Percentiles rank a stretch among this genome's conserved stretches.
These are phyloP conservation scores for Onychomys torridus DNA, from an alignment of 2,797 vertebrate species.

Conservation along the genomic window DNA sequence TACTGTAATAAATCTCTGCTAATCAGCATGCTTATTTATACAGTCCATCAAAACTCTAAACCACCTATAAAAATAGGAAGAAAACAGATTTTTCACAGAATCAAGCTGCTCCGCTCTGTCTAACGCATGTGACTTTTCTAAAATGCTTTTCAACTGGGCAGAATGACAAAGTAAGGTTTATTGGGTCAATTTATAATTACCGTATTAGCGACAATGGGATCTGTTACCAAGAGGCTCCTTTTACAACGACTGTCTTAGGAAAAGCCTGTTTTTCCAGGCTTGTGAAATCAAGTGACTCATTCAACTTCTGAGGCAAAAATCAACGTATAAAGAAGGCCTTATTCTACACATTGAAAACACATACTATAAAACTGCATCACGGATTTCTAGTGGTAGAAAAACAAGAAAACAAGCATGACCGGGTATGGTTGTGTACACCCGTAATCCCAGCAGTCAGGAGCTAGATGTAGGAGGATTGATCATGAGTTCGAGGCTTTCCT, in stretches of 20 bases:
- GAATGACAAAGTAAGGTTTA: slow-evolving; percentile 67
- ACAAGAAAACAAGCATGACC: not conserved
- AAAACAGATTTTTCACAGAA: slow-evolving; percentile 29
- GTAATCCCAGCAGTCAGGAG: not conserved
- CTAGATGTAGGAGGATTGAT: not conserved
- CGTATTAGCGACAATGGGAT: slow-evolving; percentile 60
- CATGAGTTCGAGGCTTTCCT: not conserved
- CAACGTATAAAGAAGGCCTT: slow-evolving; percentile 53
- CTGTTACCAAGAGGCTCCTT: slow-evolving; percentile 36
- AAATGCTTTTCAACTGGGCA: slow-evolving; percentile 45
- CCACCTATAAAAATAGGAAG: not conserved
- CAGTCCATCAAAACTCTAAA: slow-evolving; percentile 59
- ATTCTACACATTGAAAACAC: slow-evolving; percentile 47
- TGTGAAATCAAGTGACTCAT: slow-evolving; percentile 69
- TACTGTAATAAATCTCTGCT: slow-evolving; percentile 27
- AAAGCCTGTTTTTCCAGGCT: slow-evolving; percentile 33
- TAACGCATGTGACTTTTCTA: slow-evolving; percentile 30
- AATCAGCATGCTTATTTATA: slow-evolving; percentile 21
- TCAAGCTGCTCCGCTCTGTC: not conserved
- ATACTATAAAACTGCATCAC: slow-evolving; percentile 30
- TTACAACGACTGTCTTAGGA: slow-evolving; percentile 29
- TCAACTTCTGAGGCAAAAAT: slow-evolving; percentile 67
- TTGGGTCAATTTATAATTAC: slow-evolving; percentile 60
- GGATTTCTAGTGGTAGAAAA: slow-evolving; percentile 24
- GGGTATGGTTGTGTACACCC: not conserved